Evolutionary conservation across 2,113 vertebrate genomes (phyloP).

Genomic region (Reinhardtius hippoglossoides): DNA sequence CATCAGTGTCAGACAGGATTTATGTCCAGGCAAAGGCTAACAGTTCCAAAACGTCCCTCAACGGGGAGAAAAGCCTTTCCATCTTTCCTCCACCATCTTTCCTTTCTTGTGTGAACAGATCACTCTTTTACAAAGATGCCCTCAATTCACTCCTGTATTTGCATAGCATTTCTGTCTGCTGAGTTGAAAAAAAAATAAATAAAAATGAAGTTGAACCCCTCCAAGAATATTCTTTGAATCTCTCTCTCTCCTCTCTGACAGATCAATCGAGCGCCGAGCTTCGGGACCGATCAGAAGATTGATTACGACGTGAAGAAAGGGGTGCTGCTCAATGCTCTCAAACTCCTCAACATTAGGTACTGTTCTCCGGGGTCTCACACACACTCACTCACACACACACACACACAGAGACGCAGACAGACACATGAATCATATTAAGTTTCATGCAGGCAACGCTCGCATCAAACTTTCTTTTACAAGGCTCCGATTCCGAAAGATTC

Average conservation of each 20-base stretch:
- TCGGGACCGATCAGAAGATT: slow-evolving; percentile 99
- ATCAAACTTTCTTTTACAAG: slow-evolving; percentile 24
- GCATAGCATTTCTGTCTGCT: slow-evolving; percentile 31
- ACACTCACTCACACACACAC: background rate
- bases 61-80: slow-evolving; percentile 2
- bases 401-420: slow-evolving; percentile 20
- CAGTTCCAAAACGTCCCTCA: slow-evolving; percentile 58
- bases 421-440: slow-evolving; percentile 40
- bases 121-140: slow-evolving; percentile 14
- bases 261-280: slow-evolving; percentile 99
- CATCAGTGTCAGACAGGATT: slow-evolving; percentile 41
- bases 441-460: slow-evolving; percentile 21
- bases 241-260: slow-evolving; percentile 74
- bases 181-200: slow-evolving; percentile 34
- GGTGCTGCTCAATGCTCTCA: slow-evolving; percentile 92
- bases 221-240: slow-evolving; percentile 40
- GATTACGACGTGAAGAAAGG: slow-evolving; percentile 98
- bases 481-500: slow-evolving; percentile 5
- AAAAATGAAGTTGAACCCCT: slow-evolving; percentile 4
- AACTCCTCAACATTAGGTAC: slow-evolving; percentile 96
- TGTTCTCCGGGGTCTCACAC: slow-evolving; percentile 15
- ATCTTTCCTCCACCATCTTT: slow-evolving; percentile 3
- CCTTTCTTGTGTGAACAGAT: slow-evolving; percentile 27
- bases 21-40: slow-evolving; percentile 19
- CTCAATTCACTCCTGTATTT: slow-evolving; percentile 55